Conservation (phyloP, 2,113 vertebrate species). For the Mugil cephalus region DNA sequence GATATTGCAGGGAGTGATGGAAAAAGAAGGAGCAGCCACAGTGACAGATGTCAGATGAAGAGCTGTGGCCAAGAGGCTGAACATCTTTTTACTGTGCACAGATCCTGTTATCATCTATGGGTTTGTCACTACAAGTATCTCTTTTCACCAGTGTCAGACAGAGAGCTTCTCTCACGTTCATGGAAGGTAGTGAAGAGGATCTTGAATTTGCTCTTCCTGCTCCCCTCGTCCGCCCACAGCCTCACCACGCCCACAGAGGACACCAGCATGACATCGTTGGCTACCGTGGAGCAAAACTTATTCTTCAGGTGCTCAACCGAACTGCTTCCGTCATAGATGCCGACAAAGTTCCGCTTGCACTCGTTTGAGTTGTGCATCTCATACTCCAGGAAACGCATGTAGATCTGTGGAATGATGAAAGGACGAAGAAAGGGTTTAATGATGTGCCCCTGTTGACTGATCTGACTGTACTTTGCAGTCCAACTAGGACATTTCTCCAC, state of each 20-base stretch:
- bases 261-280: slow-evolving; percentile 95
- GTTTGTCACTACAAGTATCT: too few species aligned
- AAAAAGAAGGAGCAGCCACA: too few species aligned
- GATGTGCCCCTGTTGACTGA: too few species aligned
- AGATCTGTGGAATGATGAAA: slow-evolving; percentile 86
- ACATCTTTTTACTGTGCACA: too few species aligned
- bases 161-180: slow-evolving; percentile 89
- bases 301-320: slow-evolving; percentile 96
- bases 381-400: slow-evolving; percentile 96
- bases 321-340: slow-evolving; percentile 96
- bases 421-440: background rate
- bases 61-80: too few species aligned
- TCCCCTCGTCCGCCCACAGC: slow-evolving; percentile 98
- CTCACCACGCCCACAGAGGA: slow-evolving; percentile 94
- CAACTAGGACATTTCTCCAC: too few species aligned
- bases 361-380: slow-evolving; percentile 99
- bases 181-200: slow-evolving; percentile 98
- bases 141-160: background rate
- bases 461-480: too few species aligned
- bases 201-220: slow-evolving; percentile 93
- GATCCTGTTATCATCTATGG: too few species aligned
- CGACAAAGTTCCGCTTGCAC: slow-evolving; percentile 98
- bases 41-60: too few species aligned
- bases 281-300: slow-evolving; percentile 98
- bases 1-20: too few species aligned